Evolutionary conservation across 2,797 vertebrate species (phyloP).

Genomic region (Esox lucius): DNA sequence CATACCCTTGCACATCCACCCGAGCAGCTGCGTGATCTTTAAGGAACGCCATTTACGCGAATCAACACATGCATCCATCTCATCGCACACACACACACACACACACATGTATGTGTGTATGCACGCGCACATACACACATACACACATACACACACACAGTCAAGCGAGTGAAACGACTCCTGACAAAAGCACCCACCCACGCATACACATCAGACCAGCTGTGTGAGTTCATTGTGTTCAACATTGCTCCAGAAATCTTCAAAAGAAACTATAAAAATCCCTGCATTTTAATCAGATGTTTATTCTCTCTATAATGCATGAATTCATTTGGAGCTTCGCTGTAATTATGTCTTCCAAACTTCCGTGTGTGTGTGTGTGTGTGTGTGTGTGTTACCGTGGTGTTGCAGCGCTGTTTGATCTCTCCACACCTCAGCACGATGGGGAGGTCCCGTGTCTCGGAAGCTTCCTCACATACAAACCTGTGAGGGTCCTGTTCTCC

Average conservation of each 20-base stretch:
- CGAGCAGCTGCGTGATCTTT: not conserved
- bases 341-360: slow-evolving; percentile 61
- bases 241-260: slow-evolving; percentile 32
- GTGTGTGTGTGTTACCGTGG: slow-evolving; percentile 13
- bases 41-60: not conserved
- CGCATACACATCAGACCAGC: not conserved
- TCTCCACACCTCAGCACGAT: slow-evolving; percentile 47
- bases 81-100: too few species aligned
- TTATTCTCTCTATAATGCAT: slow-evolving; percentile 8
- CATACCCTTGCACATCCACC: not conserved
- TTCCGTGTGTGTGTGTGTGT: slow-evolving; percentile 36
- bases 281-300: slow-evolving; percentile 63
- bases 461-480: slow-evolving; percentile 57
- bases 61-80: not conserved
- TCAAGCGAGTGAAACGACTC: not conserved
- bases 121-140: too few species aligned
- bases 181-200: not conserved
- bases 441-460: slow-evolving; percentile 64
- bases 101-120: too few species aligned
- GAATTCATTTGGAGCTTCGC: slow-evolving; percentile 52
- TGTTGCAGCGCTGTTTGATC: slow-evolving; percentile 1
- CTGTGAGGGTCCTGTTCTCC: slow-evolving; percentile 32
- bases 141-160: not conserved
- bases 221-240: not conserved
- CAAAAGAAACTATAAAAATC: slow-evolving; percentile 58